These are phyloP conservation scores for Rhynchophorus ferrugineus DNA, from an alignment of 1,140 invertebrate species.

Conservation along the genomic window DNA sequence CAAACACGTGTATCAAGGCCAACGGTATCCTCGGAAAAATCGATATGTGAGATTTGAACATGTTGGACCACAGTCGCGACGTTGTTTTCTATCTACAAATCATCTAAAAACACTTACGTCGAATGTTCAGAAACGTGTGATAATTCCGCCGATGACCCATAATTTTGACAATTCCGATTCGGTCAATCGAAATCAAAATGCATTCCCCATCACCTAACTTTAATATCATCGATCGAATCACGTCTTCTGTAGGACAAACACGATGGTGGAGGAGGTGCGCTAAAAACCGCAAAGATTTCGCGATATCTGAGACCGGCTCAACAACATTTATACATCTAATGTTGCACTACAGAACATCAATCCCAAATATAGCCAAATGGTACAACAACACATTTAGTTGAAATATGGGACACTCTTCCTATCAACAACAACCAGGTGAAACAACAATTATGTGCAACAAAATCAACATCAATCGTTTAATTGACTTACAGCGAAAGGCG, in stretches of 20 bases:
- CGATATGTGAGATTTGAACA: constrained; percentile 27
- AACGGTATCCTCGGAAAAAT: constrained; percentile 29
- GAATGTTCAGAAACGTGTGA: constrained; percentile 33
- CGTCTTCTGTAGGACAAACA: constrained; percentile 6
- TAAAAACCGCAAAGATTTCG: constrained; percentile 15
- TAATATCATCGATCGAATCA: constrained; percentile 19
- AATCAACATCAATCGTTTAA: constrained; percentile 26
- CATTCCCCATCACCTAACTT: constrained; percentile 13
- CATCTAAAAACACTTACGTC: constrained; percentile 36
- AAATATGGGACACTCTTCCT: constrained; percentile 18
- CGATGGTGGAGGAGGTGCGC: constrained; percentile 11
- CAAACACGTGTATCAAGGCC: constrained; percentile 34
- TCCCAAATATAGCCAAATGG: constrained; percentile 25
- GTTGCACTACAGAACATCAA: constrained; percentile 27
- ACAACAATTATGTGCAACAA: constrained; percentile 36
- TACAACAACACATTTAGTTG: constrained; percentile 24
- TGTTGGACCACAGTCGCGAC: constrained; percentile 32
- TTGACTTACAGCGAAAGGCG: constrained; percentile 35
- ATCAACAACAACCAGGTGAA: constrained; percentile 28
- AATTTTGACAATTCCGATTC: constrained; percentile 15
- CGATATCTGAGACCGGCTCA: constrained; percentile 11
- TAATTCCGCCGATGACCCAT: constrained; percentile 10
- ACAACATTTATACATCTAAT: constrained; percentile 27
- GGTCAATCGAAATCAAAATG: constrained; percentile 14
- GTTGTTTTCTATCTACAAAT: constrained; percentile 25